A percentile compares a stretch with the other conserved stretches of the same genome.
Evolutionary conservation across 2,113 vertebrate species (phyloP).

Genomic region (Axis porcinus): DNA sequence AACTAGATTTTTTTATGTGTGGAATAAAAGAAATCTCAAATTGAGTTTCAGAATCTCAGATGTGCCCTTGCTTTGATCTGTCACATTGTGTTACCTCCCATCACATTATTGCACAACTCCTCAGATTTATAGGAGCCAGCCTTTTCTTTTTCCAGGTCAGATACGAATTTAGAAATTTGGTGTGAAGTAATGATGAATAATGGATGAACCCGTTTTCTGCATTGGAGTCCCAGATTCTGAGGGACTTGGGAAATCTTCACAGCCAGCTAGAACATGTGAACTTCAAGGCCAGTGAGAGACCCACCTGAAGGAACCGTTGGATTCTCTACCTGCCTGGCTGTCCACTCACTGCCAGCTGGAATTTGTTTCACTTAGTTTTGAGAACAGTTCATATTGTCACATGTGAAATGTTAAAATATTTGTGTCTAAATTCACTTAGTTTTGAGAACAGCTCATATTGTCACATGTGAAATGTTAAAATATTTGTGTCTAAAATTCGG

Average conservation of each 20-base stretch:
- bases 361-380: background rate
- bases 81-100: conserved; percentile 17
- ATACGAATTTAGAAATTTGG: conserved; percentile 68
- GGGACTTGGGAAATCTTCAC: conserved; percentile 62
- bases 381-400: background rate
- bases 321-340: background rate
- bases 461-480: background rate
- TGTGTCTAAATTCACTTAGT: background rate
- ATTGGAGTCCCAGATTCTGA: conserved; percentile 39
- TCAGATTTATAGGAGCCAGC: conserved; percentile 39
- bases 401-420: background rate
- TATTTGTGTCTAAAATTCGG: background rate
- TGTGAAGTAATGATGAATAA: conserved; percentile 72
- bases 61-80: conserved; percentile 48
- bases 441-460: background rate
- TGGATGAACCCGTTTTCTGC: conserved; percentile 54
- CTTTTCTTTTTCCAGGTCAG: conserved; percentile 65
- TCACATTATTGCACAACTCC: background rate
- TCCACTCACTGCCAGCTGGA: background rate
- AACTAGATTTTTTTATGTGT: conserved; percentile 28
- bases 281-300: background rate
- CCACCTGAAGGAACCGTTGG: background rate
- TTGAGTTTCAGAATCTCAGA: background rate
- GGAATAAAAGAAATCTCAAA: background rate
- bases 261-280: conserved; percentile 44